Evolutionary conservation across 2,888 invertebrate genomes (phyloP), one percentile per base, ranked within the genome.

Genomic region (Cylloceria caligata): DNA sequence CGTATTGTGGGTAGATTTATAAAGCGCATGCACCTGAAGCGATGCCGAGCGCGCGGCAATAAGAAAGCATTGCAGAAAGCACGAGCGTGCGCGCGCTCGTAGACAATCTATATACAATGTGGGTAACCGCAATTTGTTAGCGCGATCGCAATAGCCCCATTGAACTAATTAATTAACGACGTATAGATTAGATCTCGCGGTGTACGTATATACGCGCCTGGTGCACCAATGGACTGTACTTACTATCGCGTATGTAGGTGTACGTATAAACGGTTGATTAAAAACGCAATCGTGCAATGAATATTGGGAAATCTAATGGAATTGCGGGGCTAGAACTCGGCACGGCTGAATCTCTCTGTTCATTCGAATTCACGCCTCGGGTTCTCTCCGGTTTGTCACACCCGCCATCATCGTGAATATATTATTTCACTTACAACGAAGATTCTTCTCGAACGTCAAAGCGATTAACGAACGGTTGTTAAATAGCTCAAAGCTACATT

Each of bases 1-100:
- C 85, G 83, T 83, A 84, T 85, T 83, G 85, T 86, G 87, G 86
- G 49, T 67, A 72, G 69, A 42, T 64, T 34, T 62, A 21, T 42
- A 87, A 86, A 85, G 84, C 60, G 62, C 78, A 74, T 39, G 67
- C 81, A 79, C 78, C 67, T 74, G 74, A 57, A 47, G 30, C 5
- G 27, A 72, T 30, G 34, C 16, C 39, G 36, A 27, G 21, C 13
- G 68, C 47, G 49, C 67, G 60, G 21, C 21, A 34, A 21, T 39
- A 24, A 60, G 60, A 79, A 68, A 42, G 57, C 67, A 79, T 79
- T 73, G 42, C 62, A 45, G 75, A 55, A 80, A 65, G 76, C 47
- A 42, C 5, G 68, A 16, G 49, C 42, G 42, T 11, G 27, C 45
- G n/a, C n/a, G 60, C 67, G 57, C 19, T 64, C 36, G 47, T 36